phyloP scores from a whole-genome alignment of 2,888 invertebrate species.

The Amiota minor region DNA sequence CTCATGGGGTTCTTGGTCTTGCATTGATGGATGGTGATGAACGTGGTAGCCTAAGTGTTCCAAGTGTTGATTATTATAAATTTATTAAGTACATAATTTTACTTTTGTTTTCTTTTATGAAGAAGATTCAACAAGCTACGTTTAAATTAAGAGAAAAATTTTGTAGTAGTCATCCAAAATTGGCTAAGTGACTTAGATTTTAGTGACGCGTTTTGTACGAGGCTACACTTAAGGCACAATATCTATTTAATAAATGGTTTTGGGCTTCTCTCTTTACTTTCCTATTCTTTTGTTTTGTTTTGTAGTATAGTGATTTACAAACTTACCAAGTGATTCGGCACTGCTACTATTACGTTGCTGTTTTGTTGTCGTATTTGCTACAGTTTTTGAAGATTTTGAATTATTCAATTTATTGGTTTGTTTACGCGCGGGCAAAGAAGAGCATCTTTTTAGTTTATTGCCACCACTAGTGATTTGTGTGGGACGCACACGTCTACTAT shows the following conservation, averaged over 20 bases:
- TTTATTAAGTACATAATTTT: conserved; percentile 1
- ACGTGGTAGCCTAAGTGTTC: conserved; percentile 53
- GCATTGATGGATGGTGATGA: conserved; percentile 23
- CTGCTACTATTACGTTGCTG: conserved; percentile 68
- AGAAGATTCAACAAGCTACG: too few relatives aligned
- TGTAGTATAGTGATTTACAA: not conserved
- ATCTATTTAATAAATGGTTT: not conserved
- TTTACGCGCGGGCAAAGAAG: conserved; percentile 75
- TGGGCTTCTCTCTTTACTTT: not conserved
- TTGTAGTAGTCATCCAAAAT: not conserved
- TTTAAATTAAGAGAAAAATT: too few relatives aligned
- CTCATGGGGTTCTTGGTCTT: conserved; percentile 45
- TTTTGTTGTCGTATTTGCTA: conserved; percentile 32
- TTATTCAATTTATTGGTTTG: conserved; percentile 46
- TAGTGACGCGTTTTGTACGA: not conserved
- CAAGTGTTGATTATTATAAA: conserved; percentile 39
- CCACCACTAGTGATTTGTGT: conserved; percentile 58
- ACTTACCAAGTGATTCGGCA: conserved; percentile 73
- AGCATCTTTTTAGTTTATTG: conserved; percentile 76
- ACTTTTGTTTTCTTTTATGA: too few relatives aligned
- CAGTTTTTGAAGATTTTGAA: conserved; percentile 15
- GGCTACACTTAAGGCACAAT: not conserved
- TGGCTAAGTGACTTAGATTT: not conserved
- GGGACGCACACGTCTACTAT: conserved; percentile 73
- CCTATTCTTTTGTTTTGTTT: too few relatives aligned